Percentiles rank a stretch among this genome's conserved stretches.
phyloP scores from a whole-genome alignment of 2,888 invertebrate genomes.

The Tenthredo mesomela region DNA sequence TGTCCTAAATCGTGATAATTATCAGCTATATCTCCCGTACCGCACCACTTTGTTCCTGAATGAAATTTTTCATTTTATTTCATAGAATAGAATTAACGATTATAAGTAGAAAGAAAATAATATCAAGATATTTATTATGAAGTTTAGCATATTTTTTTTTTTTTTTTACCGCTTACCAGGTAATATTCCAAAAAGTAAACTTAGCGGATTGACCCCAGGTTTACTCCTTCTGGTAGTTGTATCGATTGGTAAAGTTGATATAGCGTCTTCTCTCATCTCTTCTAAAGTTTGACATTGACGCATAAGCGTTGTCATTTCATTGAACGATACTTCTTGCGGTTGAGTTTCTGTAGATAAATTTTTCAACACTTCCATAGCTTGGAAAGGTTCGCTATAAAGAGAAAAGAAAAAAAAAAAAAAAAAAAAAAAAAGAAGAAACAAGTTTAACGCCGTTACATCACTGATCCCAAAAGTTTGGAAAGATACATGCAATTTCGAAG shows the following conservation, averaged over 20 bases:
- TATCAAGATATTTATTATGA: no score
- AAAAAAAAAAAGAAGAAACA: slow-evolving; percentile 24
- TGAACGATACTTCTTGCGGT: slow-evolving; percentile 84
- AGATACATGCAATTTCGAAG: neutral
- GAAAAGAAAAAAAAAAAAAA: no score
- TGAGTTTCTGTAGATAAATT: slow-evolving; percentile 83
- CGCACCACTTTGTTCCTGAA: slow-evolving; percentile 95
- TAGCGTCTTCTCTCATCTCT: slow-evolving; percentile 61
- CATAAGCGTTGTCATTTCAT: slow-evolving; percentile 90
- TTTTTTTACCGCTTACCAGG: slow-evolving; percentile 89
- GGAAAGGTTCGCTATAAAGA: slow-evolving; percentile 84
- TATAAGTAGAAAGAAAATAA: no score
- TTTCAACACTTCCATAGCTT: slow-evolving; percentile 83
- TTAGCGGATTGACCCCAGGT: slow-evolving; percentile 85
- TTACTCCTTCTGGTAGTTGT: slow-evolving; percentile 65
- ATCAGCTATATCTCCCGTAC: slow-evolving; percentile 92
- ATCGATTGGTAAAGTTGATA: slow-evolving; percentile 56
- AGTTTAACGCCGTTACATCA: no score
- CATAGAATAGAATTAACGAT: no score
- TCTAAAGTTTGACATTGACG: slow-evolving; percentile 88
- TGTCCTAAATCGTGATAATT: slow-evolving; percentile 92
- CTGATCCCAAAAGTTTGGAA: neutral
- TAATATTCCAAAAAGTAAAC: slow-evolving; percentile 88
- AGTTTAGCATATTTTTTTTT: no score
- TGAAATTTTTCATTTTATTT: slow-evolving; percentile 30